Base-by-base conservation (phyloP, 2,113 vertebrate genomes). In the Petrocephalus zakoni region DNA sequence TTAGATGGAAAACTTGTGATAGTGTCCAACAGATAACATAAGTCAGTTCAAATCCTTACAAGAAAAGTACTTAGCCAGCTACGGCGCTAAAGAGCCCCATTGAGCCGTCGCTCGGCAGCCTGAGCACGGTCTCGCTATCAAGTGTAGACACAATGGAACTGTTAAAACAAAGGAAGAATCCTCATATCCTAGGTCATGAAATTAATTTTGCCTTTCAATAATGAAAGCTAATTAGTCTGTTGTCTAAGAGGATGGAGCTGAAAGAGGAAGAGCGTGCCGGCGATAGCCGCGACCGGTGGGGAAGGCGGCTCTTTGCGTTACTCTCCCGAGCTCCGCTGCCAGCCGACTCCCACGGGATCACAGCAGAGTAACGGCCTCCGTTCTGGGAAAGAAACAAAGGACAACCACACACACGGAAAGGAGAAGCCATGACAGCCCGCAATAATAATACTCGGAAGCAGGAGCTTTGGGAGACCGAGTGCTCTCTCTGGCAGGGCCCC, bases 161-260 rank as follows among this genome's bases (percentile, higher is more conserved):
- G 78, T 72, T 21, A 34, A 42, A 46, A 19, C 21, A 51, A 34
- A 47, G 19, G 51, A n/a, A n/a, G 56, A 78, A n/a, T 56, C 21
- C 87, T 55, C 88, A 89, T 75, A 78, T 46, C 29, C 7, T 64
- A 87, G 13, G 58, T 81, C 55, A 78, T 89, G 72, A 87, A 42
- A 89, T 89, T 87, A 29, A 75, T 78, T 52, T 86, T 86, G 21
- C 68, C 84, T 89, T 85, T 89, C 53, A 89, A 85, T 85, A 72
- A 64, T 56, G 68, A 89, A 68, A 34, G 88, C 58, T 53, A 72
- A 89, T 89, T 42, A 25, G 46, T 51, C 72, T 34, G 72, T 58
- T 56, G 88, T 42, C 58, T 51, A 58, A 86, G 42, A 72, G 46
- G 83, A 83, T 72, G 55, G 37, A 78, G 56, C 78, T 87, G 68